Base-by-base conservation (phyloP, 2,888 invertebrate species). In the Synergus itoensis region DNA sequence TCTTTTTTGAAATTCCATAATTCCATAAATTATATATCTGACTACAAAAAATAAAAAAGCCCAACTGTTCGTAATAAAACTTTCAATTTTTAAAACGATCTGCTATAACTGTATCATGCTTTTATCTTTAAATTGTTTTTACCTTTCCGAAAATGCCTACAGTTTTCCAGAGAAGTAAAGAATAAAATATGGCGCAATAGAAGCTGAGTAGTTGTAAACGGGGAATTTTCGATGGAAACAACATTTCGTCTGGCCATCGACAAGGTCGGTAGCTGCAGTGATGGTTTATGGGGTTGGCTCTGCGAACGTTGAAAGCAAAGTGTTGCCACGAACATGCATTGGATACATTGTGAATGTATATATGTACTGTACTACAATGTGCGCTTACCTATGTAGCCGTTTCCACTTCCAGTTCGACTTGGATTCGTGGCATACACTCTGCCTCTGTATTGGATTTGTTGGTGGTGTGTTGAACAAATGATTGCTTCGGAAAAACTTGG, bases 381-480 rank as follows among this genome's bases (percentile, higher is more conserved):
- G 85, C 81, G 78, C 69, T 77, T 82, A 81, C 79, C 81, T 82
- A 81, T 82, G 82, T 84, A 80, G 81, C 79, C 80, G 80, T 83
- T 76, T 80, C 83, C 80, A 85, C 81, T 79, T 82, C 82, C 84
- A 76, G 80, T 81, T 82, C 16, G 79, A 82, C 78, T 80, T n/a
- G 81, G 63, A 83, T 82, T 77, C 80, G 45, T 21, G 28, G 18
- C 16, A 84, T 79, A 81, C 79, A 81, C 81, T 57, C 79, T 83
- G 79, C 80, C 65, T 73, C 81, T 85, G 89, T 89, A 88, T 90
- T 89, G 89, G 89, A 90, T 90, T 90, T 90, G 90, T 89, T 88
- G 90, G 88, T 86, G 88, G 89, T 90, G 90, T 90, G 90, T 90
- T 90, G 88, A 88, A 90, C 90, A 90, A 90, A 90, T 90, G 90